These are phyloP conservation scores for Melanerpes aurifrons DNA, from an alignment of 2,113 vertebrate species.

Conservation along the genomic window DNA sequence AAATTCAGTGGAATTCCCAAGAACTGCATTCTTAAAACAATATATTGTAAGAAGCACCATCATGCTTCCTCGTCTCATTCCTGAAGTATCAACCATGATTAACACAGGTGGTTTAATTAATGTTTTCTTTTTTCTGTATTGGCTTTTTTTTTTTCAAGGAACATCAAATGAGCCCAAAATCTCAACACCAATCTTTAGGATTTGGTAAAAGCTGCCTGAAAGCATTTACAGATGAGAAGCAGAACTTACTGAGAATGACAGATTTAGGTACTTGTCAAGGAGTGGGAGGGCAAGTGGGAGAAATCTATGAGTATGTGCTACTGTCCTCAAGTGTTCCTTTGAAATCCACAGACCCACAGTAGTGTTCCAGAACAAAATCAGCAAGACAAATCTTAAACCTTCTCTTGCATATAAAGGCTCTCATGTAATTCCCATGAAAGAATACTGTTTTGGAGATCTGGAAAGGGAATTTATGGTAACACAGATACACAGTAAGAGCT, in stretches of 20 bases:
- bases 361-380: neutral
- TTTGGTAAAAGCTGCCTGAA: slow-evolving; percentile 3
- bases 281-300: neutral
- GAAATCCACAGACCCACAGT: neutral
- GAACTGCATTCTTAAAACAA: neutral
- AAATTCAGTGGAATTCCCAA: neutral
- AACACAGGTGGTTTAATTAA: neutral
- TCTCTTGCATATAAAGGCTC: neutral
- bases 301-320: neutral
- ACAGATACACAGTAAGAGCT: neutral
- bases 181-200: neutral
- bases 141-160: neutral
- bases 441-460: neutral
- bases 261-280: neutral
- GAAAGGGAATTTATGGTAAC: neutral
- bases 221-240: slow-evolving; percentile 23
- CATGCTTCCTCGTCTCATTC: neutral
- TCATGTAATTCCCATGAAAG: neutral
- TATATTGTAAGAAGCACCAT: neutral
- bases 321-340: neutral
- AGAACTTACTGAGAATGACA: neutral
- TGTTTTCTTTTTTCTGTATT: neutral
- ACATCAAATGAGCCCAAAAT: neutral
- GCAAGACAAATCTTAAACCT: neutral
- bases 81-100: neutral